Base-by-base conservation (phyloP, 2,797 vertebrate species). In the Peromyscus attwateri region DNA sequence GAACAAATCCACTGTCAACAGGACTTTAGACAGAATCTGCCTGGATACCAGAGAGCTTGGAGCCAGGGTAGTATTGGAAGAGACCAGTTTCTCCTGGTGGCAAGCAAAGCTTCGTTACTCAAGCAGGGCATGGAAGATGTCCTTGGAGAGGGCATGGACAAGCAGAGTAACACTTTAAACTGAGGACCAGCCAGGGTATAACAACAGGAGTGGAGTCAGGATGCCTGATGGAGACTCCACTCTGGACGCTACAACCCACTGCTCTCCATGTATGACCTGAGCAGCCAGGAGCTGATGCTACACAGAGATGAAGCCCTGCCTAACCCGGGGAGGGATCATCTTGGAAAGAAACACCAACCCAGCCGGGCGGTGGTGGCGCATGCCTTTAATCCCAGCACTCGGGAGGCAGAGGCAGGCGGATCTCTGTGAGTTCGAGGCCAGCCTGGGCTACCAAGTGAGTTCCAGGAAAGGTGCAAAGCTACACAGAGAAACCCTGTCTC, bases 231-330 rank as follows among this genome's bases (percentile, higher is more conserved):
- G 23, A 55, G 64, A 16, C 34, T 21, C 14, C 3, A 11, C 43
- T 92, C 11, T 8, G 49, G 80, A 55, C 4, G 10, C 55, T 34
- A 6, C 9, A 17, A 52, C 40, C 23, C 43, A 16, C 1, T 1
- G 73, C n/a, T 25, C 60, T 40, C 16, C 7, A 3, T 6, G 14
- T 16, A 71, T 1, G 23, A 31, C 6, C 52, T 21, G 37, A 91
- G 40, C 43, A 43, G 27, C 16, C 77, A 4, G 75, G 12, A 66
- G 80, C 37, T 13, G 11, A 11, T 1, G 27, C 2, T 12, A 2
- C 17, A 13, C 1, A 0, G 5, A 25, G 49, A 17, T 8, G 3
- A 64, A 52, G 34, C 6, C 60, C 46, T 17, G 16, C 1, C 6
- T 40, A 14, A 37, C 55, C 34, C 31, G 66, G 25, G 64, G 37